Evolutionary conservation across 2,113 vertebrate genomes (phyloP).

Genomic region (Scytalopus superciliaris): DNA sequence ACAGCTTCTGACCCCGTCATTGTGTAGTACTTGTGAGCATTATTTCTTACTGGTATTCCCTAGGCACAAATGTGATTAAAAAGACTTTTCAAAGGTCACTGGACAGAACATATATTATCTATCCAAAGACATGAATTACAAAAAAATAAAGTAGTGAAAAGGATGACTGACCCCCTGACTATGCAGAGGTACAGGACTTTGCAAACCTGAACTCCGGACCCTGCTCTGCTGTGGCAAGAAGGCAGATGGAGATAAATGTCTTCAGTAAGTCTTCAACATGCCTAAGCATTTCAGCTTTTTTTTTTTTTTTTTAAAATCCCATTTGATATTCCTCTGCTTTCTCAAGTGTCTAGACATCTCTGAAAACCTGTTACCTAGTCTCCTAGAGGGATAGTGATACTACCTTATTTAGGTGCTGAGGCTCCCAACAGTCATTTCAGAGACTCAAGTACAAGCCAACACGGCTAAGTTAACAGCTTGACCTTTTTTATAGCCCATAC

Average conservation of each 20-base stretch:
- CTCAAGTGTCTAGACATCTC: constrained; percentile 27
- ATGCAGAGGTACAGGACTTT: not conserved
- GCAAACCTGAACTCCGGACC: not conserved
- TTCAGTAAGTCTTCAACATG: not conserved
- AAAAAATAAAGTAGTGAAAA: not conserved
- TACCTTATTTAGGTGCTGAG: constrained; percentile 1
- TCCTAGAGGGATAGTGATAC: not conserved
- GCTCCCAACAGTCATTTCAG: not conserved
- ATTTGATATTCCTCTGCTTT: constrained; percentile 44
- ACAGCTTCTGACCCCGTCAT: not conserved
- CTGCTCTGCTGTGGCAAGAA: not conserved
- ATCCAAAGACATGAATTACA: constrained; percentile 3
- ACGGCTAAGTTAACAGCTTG: not conserved
- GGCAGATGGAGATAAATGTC: constrained; percentile 3
- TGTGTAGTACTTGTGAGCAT: not conserved
- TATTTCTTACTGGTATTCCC: constrained; percentile 38
- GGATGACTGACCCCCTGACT: not conserved
- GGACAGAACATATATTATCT: not conserved
- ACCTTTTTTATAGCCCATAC: not conserved
- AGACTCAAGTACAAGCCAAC: not conserved
- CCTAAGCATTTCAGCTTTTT: not conserved
- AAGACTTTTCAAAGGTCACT: constrained; percentile 48
- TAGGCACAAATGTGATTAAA: constrained; percentile 35
- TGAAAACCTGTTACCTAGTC: constrained; percentile 35
- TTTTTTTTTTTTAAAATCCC: not conserved